phyloP scores from a whole-genome alignment of 2,888 invertebrate genomes.

The Nomada goodeniana region DNA sequence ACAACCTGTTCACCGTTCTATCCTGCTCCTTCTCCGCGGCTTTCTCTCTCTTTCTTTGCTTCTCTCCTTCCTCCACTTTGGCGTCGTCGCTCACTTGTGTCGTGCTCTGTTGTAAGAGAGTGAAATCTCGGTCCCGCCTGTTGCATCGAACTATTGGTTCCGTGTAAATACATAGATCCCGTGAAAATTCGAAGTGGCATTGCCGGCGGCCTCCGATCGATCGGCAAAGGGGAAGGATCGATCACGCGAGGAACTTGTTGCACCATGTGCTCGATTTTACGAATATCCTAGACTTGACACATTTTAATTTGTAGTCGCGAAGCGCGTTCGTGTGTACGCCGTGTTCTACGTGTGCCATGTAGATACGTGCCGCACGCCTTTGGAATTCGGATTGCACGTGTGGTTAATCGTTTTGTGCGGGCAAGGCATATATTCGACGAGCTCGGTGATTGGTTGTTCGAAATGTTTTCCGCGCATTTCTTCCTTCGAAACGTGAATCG shows the following conservation, averaged over 20 bases:
- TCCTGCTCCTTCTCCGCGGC: constrained; percentile 12
- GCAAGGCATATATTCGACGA: too few relatives aligned
- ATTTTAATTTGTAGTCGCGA: constrained; percentile 4
- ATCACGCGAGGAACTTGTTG: constrained; percentile 47
- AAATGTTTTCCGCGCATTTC: too few relatives aligned
- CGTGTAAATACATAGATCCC: constrained; percentile 58
- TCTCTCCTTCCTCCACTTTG: constrained; percentile 26
- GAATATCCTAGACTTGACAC: constrained; percentile 7
- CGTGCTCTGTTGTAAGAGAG: constrained; percentile 56
- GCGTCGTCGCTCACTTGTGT: constrained; percentile 26
- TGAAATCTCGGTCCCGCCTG: constrained; percentile 65
- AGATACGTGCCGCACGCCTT: background rate
- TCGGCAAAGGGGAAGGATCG: constrained; percentile 32
- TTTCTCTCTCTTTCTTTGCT: constrained; percentile 12
- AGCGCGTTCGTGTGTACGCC: background rate
- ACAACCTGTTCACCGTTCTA: constrained; percentile 35
- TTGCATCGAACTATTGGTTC: constrained; percentile 63
- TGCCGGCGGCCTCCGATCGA: constrained; percentile 37
- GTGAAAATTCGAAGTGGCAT: constrained; percentile 50
- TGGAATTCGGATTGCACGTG: background rate
- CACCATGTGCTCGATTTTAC: constrained; percentile 30
- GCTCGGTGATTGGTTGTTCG: too few relatives aligned
- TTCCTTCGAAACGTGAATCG: too few relatives aligned
- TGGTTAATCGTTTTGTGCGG: too few relatives aligned
- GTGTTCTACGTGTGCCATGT: background rate